Evolutionary conservation across 2,797 vertebrate species (phyloP), one percentile per base, ranked within the genome.

Genomic region (Ctenopoma kingsleyae): DNA sequence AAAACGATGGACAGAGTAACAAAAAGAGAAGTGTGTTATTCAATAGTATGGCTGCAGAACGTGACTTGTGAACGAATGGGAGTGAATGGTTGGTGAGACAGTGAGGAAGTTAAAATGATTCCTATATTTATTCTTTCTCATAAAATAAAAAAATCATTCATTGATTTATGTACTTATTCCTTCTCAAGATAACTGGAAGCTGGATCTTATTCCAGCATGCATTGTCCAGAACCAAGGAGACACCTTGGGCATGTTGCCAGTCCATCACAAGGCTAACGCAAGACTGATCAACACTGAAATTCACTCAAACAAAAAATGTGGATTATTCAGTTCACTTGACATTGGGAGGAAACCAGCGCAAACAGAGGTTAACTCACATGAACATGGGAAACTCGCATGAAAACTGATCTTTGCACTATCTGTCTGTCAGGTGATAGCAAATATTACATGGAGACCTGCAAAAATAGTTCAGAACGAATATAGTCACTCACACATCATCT

Each of bases 201-300:
- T 56, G 32, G 58, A 74, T 68, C 22, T 20, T 30, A 2, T 49
- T 46, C 44, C 54, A 58, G 67, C 3, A 0, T 16, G 2, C 32
- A 17, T 27, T 64, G 5, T 8, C 40, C 53, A 62, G 59, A 76
- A 53, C 19, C 59, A 58, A 22, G 38, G 27, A 66, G 43, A 65
- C 36, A 60, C 20, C 20, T 1, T 0, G 5, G 32, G 64, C 76
- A 58, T 43, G 41, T 63, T 20, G 25, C 16, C 62, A 61, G 55
- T 81, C 38, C 48, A 62, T 73, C 81, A 80, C 54, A 55, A 67
- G 73, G 58, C 36, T 1, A 65, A 63, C 71, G 47, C 23, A 10
- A 49, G 68, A 67, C n/a, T 22, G 12, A 61, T 58, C 51, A 49
- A 50, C 32, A 36, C 35, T 70, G 46, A 72, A 47, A 56, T 55